Percentiles rank a stretch among this genome's conserved stretches.
These are phyloP conservation scores for Ptiloglossa arizonensis DNA, from an alignment of 1,140 invertebrate species.

Conservation along the genomic window DNA sequence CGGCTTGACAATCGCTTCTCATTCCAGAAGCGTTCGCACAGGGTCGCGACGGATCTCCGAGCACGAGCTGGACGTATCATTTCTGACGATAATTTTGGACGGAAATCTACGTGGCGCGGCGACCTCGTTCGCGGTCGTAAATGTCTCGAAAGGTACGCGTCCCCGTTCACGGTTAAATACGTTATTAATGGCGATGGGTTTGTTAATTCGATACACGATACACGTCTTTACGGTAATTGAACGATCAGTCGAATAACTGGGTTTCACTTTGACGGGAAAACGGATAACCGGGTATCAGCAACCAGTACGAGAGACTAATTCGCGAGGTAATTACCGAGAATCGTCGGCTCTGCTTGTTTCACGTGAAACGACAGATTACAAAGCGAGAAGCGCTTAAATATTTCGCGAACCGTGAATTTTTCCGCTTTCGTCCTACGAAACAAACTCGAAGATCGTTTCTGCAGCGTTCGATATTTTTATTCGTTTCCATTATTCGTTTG, in stretches of 20 bases:
- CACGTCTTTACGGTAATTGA: conserved; percentile 10
- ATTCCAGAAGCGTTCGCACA: conserved; percentile 52
- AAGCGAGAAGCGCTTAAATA: too few relatives aligned
- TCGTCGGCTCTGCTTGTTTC: neutral
- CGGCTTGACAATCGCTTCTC: conserved; percentile 64
- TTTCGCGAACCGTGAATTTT: too few relatives aligned
- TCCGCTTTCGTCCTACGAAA: too few relatives aligned
- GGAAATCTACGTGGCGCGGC: neutral
- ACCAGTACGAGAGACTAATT: neutral
- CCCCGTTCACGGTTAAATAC: neutral
- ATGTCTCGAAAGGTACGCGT: neutral
- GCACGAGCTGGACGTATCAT: conserved; percentile 12
- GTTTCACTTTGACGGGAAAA: neutral
- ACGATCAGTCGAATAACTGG: conserved; percentile 14
- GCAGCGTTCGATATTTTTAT: too few relatives aligned
- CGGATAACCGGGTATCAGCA: neutral
- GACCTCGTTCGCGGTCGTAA: neutral
- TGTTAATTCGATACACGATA: neutral
- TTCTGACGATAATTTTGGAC: neutral
- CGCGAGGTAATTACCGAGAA: neutral
- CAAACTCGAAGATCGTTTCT: neutral
- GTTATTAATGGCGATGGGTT: neutral
- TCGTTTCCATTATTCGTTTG: too few relatives aligned
- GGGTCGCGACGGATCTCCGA: conserved; percentile 32
- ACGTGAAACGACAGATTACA: too few relatives aligned